phyloP scores from a whole-genome alignment of 1,140 invertebrate genomes.

The Trypoxylus dichotomus region DNA sequence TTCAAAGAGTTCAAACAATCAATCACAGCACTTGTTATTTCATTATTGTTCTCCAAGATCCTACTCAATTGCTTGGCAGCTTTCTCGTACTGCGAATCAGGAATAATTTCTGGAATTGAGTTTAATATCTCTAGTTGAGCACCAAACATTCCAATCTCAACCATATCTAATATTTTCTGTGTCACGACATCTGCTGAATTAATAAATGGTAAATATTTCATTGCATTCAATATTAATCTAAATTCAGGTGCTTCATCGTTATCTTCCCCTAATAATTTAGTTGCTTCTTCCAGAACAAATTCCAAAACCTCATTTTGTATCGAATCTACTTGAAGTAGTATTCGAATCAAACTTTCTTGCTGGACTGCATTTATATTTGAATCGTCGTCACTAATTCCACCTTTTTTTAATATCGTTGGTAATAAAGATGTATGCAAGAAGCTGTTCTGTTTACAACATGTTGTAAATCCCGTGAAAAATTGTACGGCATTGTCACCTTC shows the following conservation, averaged over 20 bases:
- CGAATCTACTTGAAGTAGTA: conserved; percentile 54
- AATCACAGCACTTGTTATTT: conserved; percentile 45
- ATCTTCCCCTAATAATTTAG: conserved; percentile 42
- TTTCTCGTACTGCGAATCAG: conserved; percentile 43
- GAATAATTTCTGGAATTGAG: conserved; percentile 48
- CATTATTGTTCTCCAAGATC: conserved; percentile 43
- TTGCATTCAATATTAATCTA: conserved; percentile 42
- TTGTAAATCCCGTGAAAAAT: conserved; percentile 52
- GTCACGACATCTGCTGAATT: conserved; percentile 39
- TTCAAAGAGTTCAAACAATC: conserved; percentile 48
- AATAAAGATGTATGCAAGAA: conserved; percentile 50
- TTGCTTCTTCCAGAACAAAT: conserved; percentile 52
- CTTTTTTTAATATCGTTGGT: conserved; percentile 40
- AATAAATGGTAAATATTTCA: conserved; percentile 46
- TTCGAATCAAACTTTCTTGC: conserved; percentile 53
- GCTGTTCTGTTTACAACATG: conserved; percentile 48
- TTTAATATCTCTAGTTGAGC: conserved; percentile 49
- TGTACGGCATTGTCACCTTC: conserved; percentile 49
- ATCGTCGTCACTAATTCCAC: conserved; percentile 39
- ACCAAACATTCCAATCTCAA: conserved; percentile 45
- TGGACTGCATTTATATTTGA: conserved; percentile 43
- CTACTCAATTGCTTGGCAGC: conserved; percentile 42
- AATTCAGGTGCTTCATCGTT: conserved; percentile 42
- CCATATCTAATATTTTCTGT: conserved; percentile 42
- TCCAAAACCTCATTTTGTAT: conserved; percentile 53